phyloP scores from a whole-genome alignment of 2,888 invertebrate genomes.

The Epinotia brunnichana region DNA sequence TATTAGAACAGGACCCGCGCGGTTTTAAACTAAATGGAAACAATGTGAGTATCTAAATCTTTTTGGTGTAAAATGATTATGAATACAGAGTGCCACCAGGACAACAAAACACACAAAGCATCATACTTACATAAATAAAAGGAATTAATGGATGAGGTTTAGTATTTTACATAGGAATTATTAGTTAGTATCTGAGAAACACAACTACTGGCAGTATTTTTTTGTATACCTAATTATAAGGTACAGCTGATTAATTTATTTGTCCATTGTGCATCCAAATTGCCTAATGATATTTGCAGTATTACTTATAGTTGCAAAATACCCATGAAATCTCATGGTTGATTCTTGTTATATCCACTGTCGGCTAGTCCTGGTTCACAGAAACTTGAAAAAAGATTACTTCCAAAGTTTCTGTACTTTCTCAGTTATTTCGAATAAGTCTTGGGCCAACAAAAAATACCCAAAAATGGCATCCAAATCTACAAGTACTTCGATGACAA shows the following conservation, averaged over 20 bases:
- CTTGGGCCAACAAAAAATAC: neutral
- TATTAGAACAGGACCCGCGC: no score
- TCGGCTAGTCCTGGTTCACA: no score
- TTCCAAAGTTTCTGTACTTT: neutral
- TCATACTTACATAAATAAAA: neutral
- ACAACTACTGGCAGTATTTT: neutral
- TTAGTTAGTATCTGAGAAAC: neutral
- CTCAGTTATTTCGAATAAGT: neutral
- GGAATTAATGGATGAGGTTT: neutral
- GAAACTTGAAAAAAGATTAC: no score
- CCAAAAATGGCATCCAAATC: no score
- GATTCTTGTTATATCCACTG: neutral
- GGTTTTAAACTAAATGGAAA: no score
- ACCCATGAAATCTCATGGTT: neutral
- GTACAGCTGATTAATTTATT: conserved; percentile 10
- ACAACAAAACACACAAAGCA: conserved; percentile 3
- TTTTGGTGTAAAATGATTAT: neutral
- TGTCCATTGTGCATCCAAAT: neutral
- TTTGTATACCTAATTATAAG: neutral
- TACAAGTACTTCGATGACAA: neutral
- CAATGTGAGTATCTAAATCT: no score
- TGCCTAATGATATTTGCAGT: neutral
- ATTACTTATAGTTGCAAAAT: neutral
- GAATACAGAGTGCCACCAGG: neutral
- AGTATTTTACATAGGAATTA: neutral